Base-by-base conservation (phyloP, 2,888 invertebrate genomes). In the Pandemis corylana region DNA sequence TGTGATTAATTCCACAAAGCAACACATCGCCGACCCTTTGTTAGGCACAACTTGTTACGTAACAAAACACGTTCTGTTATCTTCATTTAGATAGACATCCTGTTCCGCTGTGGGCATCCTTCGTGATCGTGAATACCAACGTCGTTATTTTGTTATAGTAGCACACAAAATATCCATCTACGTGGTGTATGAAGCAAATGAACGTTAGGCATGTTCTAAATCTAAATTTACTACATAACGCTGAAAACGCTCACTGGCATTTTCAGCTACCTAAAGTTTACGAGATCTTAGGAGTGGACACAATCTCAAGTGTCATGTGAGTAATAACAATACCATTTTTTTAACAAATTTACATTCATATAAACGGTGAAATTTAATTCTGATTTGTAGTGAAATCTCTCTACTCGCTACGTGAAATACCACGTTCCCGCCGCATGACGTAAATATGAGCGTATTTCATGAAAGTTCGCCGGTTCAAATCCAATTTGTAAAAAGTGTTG, bases 401-500 rank as follows among this genome's bases (percentile, higher is more conserved):
- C 51, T 9, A 53, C 20, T 66, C 62, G 44, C 68, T 51, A 68
- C 59, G 65, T 44, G 70, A 53, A 74, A 71, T 62, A 56, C 41
- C 59, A 44, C 68, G 44, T 68, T 68, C 66, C 65, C 75, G 53
- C 65, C 75, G 53, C 46, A 46, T 62, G 70, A 67, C 67, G 46
- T 71, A 75, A 75, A 75, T 75, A 75, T 75, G 70, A 75, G 78
- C 78, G 78, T 82, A 83, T 80, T 79, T 85, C 81, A 79, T 82
- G 80, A 83, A 85, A 85, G 77, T 86, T 85, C 79, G 80, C 80
- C 82, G 79, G 83, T 87, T 85, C 84, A 86, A 89, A 89, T 89
- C 88, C 88, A 89, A 90, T 90, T 89, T 88, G 86, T 83, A 84
- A 81, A 84, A 88, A 89, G 87, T 87, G 87, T 87, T 88, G 88